Evolutionary conservation across 2,797 vertebrate species (phyloP).

Genomic region (Anniella stebbinsi): DNA sequence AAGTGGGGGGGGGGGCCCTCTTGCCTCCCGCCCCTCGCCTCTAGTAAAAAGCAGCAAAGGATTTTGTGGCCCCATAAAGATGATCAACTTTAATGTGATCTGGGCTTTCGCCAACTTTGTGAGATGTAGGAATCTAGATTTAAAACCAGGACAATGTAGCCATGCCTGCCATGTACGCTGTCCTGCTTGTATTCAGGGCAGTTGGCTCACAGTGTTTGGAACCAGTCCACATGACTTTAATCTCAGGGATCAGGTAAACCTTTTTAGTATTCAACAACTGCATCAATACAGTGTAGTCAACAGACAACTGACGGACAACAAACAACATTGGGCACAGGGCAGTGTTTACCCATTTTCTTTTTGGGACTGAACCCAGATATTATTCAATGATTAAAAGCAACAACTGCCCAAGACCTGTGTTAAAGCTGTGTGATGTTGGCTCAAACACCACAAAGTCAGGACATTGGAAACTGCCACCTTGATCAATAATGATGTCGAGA

Average conservation of each 20-base stretch:
- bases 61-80: not conserved
- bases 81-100: not conserved
- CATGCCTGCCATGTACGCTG: not conserved
- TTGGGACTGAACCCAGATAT: not conserved
- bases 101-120: not conserved
- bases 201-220: not conserved
- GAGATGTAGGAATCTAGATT: not conserved
- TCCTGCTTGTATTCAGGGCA: not conserved
- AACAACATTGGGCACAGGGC: not conserved
- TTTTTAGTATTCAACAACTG: slow-evolving; percentile 8
- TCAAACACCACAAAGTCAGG: too few species aligned
- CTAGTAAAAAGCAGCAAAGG: too few species aligned
- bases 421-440: too few species aligned
- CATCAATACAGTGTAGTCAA: not conserved
- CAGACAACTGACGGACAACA: not conserved
- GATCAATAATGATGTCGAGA: too few species aligned
- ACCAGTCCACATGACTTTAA: slow-evolving; percentile 6
- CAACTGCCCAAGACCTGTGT: too few species aligned
- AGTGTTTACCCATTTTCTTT: not conserved
- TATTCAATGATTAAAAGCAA: not conserved
- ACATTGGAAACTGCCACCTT: too few species aligned
- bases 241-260: slow-evolving; percentile 17
- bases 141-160: not conserved
- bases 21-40: too few species aligned
- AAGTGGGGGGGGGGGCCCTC: too few species aligned